Evolutionary conservation across 2,888 invertebrate genomes (phyloP).

Genomic region (Morpho deidamia): DNA sequence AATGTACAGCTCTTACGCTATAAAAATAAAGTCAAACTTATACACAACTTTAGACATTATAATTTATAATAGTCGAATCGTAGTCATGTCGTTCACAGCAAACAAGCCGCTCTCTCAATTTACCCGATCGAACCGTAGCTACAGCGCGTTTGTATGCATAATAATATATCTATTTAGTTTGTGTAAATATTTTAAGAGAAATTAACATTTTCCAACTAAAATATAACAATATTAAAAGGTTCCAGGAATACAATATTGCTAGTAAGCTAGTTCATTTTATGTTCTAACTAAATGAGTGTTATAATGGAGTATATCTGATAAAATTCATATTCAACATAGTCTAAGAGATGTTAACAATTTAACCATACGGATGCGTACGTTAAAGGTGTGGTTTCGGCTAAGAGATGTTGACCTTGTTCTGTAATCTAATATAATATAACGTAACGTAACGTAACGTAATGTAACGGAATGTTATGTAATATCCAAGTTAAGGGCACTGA

Average conservation of each 20-base stretch:
- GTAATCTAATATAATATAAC: no score
- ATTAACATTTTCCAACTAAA: conserved; percentile 22
- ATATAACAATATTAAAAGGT: conserved; percentile 2
- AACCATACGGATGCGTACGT: neutral
- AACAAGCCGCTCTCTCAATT: conserved; percentile 29
- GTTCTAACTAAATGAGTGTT: neutral
- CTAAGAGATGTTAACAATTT: neutral
- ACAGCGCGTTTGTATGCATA: conserved; percentile 59
- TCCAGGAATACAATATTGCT: neutral
- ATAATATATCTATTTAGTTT: conserved; percentile 18
- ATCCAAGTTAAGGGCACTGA: no score
- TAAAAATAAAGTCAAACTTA: no score
- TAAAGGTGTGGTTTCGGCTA: no score
- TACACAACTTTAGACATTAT: no score
- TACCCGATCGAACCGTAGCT: conserved; percentile 56
- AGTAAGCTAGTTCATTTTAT: neutral
- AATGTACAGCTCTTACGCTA: no score
- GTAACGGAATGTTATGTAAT: no score
- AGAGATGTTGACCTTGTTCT: no score
- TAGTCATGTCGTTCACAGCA: conserved; percentile 31
- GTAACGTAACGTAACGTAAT: no score
- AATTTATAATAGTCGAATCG: neutral
- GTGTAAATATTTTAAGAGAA: conserved; percentile 24
- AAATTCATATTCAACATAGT: neutral
- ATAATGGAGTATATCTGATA: conserved; percentile 1